Conservation (phyloP, 2,797 vertebrate species). For the Aulostomus chinensis region DNA sequence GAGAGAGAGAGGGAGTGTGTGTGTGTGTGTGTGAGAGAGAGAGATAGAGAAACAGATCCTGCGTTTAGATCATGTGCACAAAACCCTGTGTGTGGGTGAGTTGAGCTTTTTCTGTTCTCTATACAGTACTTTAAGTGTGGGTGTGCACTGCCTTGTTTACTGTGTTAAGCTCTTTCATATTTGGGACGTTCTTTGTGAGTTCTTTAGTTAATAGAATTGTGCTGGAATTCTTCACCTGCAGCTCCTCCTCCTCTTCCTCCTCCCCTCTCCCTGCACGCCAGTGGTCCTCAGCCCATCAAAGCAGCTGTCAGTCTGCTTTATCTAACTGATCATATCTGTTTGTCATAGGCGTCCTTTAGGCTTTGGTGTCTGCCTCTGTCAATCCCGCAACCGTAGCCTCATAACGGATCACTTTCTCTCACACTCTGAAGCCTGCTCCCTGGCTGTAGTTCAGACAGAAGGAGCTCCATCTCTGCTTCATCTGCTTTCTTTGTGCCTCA, state of each 20-base stretch:
- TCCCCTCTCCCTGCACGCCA: conserved; percentile 4
- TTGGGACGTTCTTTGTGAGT: conserved; percentile 38
- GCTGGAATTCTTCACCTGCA: conserved; percentile 27
- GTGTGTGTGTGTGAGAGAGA: conserved; percentile 8
- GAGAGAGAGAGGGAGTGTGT: conserved; percentile 3
- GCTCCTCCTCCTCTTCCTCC: conserved; percentile 6
- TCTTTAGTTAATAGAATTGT: conserved; percentile 31
- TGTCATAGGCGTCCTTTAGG: conserved; percentile 36
- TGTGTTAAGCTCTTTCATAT: conserved; percentile 46
- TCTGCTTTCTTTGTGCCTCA: neutral
- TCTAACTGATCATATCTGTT: conserved; percentile 53
- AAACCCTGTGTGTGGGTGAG: conserved; percentile 65
- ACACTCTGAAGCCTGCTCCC: conserved; percentile 34
- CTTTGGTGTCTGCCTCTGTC: conserved; percentile 21
- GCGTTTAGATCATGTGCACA: conserved; percentile 60
- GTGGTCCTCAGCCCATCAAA: conserved; percentile 23
- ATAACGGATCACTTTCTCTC: conserved; percentile 41
- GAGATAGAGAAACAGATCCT: conserved; percentile 31
- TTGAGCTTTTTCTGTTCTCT: conserved; percentile 45
- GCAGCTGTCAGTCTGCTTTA: conserved; percentile 40
- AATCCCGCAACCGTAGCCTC: conserved; percentile 31
- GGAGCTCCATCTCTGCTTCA: conserved; percentile 19
- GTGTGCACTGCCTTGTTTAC: conserved; percentile 55
- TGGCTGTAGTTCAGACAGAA: conserved; percentile 15
- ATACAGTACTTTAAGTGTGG: conserved; percentile 48